These are phyloP conservation scores for Brachyhypopomus occidentalis DNA, from an alignment of 2,113 vertebrate genomes.

Conservation along the genomic window DNA sequence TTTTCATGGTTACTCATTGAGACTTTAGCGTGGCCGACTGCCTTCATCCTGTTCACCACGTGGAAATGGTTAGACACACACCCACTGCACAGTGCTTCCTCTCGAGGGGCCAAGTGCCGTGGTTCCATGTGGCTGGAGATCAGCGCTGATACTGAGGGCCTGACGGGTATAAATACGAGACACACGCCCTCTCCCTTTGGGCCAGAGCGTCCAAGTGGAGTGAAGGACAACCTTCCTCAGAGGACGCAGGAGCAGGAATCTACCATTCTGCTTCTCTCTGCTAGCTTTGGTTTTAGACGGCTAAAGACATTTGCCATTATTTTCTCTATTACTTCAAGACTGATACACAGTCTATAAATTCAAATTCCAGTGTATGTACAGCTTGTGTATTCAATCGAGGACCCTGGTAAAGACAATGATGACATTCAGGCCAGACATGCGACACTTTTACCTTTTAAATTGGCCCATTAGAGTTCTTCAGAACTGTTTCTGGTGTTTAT, in stretches of 20 bases:
- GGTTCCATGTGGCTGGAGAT: conserved; percentile 60
- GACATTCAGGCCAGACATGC: background rate
- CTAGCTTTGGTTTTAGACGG: background rate
- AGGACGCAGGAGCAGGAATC: background rate
- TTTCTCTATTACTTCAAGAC: background rate
- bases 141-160: conserved; percentile 51
- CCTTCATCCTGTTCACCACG: background rate
- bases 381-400: background rate
- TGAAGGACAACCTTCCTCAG: background rate
- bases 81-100: background rate
- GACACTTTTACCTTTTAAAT: background rate
- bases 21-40: too few species aligned
- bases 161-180: conserved; percentile 35
- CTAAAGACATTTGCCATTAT: background rate
- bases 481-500: conserved; percentile 6
- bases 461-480: background rate
- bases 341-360: background rate
- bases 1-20: too few species aligned
- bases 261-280: background rate
- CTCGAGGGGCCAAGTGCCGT: conserved; percentile 54
- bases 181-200: conserved; percentile 50
- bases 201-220: conserved; percentile 10
- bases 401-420: background rate
- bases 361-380: background rate
- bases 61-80: background rate